A percentile compares a stretch with the other conserved stretches of the same genome.
phyloP scores from a whole-genome alignment of 2,113 vertebrate species.

The Halcyon malimbica region DNA sequence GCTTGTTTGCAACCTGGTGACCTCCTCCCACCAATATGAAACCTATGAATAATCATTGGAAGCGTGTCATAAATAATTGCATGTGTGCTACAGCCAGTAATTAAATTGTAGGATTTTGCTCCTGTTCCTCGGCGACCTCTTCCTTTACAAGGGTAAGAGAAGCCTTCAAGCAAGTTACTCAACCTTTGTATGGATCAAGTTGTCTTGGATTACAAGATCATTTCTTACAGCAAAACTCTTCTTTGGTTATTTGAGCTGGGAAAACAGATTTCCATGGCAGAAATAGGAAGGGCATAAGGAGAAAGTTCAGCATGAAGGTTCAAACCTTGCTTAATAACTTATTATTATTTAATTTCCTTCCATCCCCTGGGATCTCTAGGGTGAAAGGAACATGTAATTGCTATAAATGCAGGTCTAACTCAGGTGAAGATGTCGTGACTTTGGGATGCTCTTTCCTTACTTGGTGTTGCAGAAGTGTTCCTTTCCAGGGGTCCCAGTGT shows the following conservation, averaged over 20 bases:
- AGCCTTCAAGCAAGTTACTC: not conserved
- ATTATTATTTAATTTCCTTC: slow-evolving; percentile 5
- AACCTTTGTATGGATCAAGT: slow-evolving; percentile 24
- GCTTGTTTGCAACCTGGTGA: slow-evolving; percentile 23
- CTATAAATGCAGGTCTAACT: not conserved
- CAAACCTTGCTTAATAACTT: not conserved
- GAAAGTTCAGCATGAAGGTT: slow-evolving; percentile 20
- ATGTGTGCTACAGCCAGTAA: slow-evolving; percentile 21
- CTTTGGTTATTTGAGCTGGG: slow-evolving; percentile 1
- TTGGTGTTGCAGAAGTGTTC: not conserved
- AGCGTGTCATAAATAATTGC: slow-evolving; percentile 59
- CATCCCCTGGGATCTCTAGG: not conserved
- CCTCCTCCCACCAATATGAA: not conserved
- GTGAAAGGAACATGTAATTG: not conserved
- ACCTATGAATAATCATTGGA: slow-evolving; percentile 55
- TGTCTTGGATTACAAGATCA: slow-evolving; percentile 21
- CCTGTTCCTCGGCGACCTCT: not conserved
- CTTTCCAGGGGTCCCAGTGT: not conserved
- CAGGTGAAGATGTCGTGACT: not conserved
- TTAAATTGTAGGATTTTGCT: slow-evolving; percentile 47
- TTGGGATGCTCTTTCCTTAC: not conserved
- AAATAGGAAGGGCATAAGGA: not conserved
- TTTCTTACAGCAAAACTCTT: not conserved
- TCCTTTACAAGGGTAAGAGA: slow-evolving; percentile 24
- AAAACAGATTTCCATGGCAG: not conserved